Base-by-base conservation (phyloP, 2,888 invertebrate genomes). In the Platycnemis pennipes region DNA sequence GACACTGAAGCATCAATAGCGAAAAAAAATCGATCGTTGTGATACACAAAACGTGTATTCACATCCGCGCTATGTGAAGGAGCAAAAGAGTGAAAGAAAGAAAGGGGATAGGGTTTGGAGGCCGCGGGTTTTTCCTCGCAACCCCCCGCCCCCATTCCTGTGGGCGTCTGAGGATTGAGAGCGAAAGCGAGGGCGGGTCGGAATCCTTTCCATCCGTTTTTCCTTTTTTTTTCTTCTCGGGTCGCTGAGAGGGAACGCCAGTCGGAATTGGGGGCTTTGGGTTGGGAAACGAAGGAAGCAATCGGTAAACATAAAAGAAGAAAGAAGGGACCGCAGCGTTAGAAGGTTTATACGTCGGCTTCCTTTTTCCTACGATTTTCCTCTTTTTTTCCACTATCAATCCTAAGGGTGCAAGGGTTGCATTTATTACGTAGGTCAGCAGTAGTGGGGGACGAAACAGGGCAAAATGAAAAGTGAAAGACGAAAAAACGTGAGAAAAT, bases 231-330 rank as follows among this genome's bases (percentile, higher is more conserved):
- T 63, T 63, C n/a, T 63, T 26, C n/a, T 63, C 26, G n/a, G 7
- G 19, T n/a, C 63, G 63, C 63, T 26, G 63, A 63, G 63, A 63
- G n/a, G 63, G 63, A 63, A 63, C n/a, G 63, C 63, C 26, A 26
- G 63, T 63, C 63, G 63, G 63, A 63, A 63, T 63, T 63, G 63
- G 63, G 63, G 63, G 63, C 56, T 53, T 19, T 53, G 53, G 53
- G 53, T 53, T 46, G 13, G 53, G 53, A 2, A 53, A 53, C 63
- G n/a, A 63, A 63, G 63, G 63, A 63, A 63, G 63, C 26, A 3
- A n/a, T 63, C 53, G 63, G 63, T 63, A 63, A 63, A 63, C n/a
- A 63, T 5, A 63, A 63, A 63, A 63, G 7, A 26, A n/a, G 22
- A n/a, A 26, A n/a, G n/a, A 63, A 63, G 53, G 53, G 8, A 63